A percentile compares a stretch with the other conserved stretches of the same genome.
These are phyloP conservation scores for Brachyhypopomus gauderio DNA, from an alignment of 2,113 vertebrate species.

Conservation along the genomic window DNA sequence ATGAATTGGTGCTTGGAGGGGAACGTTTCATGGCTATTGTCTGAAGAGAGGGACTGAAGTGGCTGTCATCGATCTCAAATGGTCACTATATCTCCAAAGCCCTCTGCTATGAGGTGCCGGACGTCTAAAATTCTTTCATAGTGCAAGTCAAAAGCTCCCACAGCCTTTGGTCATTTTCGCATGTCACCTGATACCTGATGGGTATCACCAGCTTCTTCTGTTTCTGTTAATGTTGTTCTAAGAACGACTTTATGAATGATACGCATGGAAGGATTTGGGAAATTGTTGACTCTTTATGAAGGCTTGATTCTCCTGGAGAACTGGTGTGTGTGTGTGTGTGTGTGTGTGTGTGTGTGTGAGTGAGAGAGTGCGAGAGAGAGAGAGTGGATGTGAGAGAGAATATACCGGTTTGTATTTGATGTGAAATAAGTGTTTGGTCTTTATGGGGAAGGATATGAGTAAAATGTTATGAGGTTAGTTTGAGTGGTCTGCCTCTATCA, in stretches of 20 bases:
- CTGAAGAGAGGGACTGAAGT: constrained; percentile 56
- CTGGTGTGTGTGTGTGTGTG: neutral
- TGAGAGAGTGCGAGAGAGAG: neutral
- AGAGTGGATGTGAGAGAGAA: neutral
- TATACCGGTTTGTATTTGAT: neutral
- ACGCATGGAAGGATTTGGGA: constrained; percentile 13
- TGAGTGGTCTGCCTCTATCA: constrained; percentile 15
- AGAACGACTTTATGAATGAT: neutral
- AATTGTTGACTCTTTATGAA: constrained; percentile 17
- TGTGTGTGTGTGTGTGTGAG: neutral
- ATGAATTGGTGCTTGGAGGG: constrained; percentile 47
- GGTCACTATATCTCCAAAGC: constrained; percentile 55
- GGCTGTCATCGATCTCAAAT: constrained; percentile 61
- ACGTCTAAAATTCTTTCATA: constrained; percentile 51
- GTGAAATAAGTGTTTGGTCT: neutral
- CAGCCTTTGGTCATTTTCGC: constrained; percentile 46
- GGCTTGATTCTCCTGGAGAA: neutral
- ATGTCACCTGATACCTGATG: constrained; percentile 56
- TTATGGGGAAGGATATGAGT: constrained; percentile 13
- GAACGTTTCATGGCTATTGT: constrained; percentile 50
- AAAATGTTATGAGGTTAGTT: constrained; percentile 1
- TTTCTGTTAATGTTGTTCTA: constrained; percentile 16
- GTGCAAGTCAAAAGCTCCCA: constrained; percentile 53
- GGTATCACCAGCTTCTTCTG: constrained; percentile 47
- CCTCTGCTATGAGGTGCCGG: constrained; percentile 58